phyloP scores from a whole-genome alignment of 2,113 vertebrate species.

The Podarcis muralis region DNA sequence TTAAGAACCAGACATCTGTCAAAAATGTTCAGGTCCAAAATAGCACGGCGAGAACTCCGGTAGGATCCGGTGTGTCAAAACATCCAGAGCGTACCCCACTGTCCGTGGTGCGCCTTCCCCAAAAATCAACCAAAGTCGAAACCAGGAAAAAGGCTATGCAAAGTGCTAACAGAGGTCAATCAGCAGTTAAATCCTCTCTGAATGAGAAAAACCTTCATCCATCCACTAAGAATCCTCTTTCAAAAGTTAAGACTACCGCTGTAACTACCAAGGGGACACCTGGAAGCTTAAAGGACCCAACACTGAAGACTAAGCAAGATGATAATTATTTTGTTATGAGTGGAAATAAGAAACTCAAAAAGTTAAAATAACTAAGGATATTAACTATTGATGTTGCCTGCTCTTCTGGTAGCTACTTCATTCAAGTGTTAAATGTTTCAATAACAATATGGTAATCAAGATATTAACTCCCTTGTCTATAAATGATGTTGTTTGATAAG shows the following conservation, averaged over 20 bases:
- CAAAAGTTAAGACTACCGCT: slow-evolving; percentile 29
- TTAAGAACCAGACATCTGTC: slow-evolving; percentile 41
- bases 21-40: slow-evolving; percentile 29
- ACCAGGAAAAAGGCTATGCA: slow-evolving; percentile 50
- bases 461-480: neutral
- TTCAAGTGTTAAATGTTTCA: slow-evolving; percentile 6
- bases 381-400: neutral
- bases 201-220: neutral
- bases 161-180: slow-evolving; percentile 39
- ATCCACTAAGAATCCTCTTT: slow-evolving; percentile 43
- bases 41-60: slow-evolving; percentile 7
- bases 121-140: slow-evolving; percentile 66
- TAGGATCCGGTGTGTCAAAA: slow-evolving; percentile 56
- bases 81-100: slow-evolving; percentile 66
- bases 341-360: slow-evolving; percentile 80
- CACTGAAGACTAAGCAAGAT: slow-evolving; percentile 74
- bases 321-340: slow-evolving; percentile 92
- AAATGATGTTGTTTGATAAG: neutral
- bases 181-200: slow-evolving; percentile 30
- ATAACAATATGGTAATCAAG: slow-evolving; percentile 55
- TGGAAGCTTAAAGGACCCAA: slow-evolving; percentile 55
- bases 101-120: slow-evolving; percentile 75
- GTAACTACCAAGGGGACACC: slow-evolving; percentile 22
- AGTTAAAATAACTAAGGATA: slow-evolving; percentile 52
- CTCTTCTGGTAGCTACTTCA: neutral